Evolutionary conservation across 2,113 vertebrate species (phyloP).

Genomic region (Ctenomys sociabilis): DNA sequence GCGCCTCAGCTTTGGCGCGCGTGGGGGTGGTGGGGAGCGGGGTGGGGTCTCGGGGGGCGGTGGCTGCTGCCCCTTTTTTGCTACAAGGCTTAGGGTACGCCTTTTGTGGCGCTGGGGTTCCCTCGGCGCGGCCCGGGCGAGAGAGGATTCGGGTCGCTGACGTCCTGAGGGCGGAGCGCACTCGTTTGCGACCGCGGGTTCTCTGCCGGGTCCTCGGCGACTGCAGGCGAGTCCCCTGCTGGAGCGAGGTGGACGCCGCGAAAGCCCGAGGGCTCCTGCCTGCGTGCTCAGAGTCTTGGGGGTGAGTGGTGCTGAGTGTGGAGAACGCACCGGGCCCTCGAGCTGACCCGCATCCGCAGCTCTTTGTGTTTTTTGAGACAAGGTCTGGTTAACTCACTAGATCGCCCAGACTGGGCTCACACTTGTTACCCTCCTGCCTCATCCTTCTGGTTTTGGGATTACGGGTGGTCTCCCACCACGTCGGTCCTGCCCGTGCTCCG

Average conservation of each 20-base stretch:
- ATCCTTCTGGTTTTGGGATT: not conserved
- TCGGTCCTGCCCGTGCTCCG: not conserved
- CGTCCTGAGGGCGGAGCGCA: not conserved
- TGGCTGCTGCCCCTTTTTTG: not conserved
- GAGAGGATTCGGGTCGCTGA: not conserved
- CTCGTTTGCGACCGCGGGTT: not conserved
- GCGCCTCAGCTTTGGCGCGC: not conserved
- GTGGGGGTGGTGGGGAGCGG: not conserved
- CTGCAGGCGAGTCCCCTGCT: not conserved
- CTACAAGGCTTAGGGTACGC: not conserved
- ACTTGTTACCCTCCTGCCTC: not conserved
- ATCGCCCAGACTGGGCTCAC: not conserved
- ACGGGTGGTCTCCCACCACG: not conserved
- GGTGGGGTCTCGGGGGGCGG: not conserved
- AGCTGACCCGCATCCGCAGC: not conserved
- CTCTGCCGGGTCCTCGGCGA: not conserved
- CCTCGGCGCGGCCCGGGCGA: not conserved
- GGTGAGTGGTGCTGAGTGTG: no score
- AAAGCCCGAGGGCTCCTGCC: not conserved
- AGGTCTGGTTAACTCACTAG: not conserved
- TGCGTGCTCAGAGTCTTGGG: not conserved
- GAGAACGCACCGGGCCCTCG: not conserved
- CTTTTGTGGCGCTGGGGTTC: conserved; percentile 61
- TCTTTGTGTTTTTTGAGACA: not conserved
- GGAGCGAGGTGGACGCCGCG: not conserved